Base-by-base conservation (phyloP, 2,113 vertebrate species). In the Willisornis vidua region DNA sequence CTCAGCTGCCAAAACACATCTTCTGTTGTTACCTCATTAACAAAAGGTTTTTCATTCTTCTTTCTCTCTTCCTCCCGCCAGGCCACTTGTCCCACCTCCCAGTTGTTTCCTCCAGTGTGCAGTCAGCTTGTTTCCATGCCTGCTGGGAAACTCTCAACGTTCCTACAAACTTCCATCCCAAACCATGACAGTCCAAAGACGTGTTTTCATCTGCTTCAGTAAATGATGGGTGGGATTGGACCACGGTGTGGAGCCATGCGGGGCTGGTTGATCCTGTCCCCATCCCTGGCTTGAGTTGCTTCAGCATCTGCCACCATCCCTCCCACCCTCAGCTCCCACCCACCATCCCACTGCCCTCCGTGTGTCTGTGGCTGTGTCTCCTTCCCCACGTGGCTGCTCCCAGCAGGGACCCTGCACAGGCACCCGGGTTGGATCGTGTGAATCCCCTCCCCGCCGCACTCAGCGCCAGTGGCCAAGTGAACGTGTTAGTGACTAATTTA, bases 371-470 rank as follows among this genome's bases (percentile, higher is more conserved):
- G 43, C 37, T 1, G 1, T 41, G n/a, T 33, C n/a, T 49, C 73
- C 10, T n/a, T 31, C 74, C 62, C 70, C 70, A 5, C 41, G 14
- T 0, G 0, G 22, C 3, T 62, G 37, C 70, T 73, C 4, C 4
- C 45, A 77, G 49, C 39, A 22, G 28, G 70, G 43, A 65, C 28
- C 10, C 0, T 7, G 25, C 62, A 9, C 22, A 5, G 24, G 65
- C 48, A 70, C 33, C 9, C 0, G 2, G 26, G 46, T 73, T 0
- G 2, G 26, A 51, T 73, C 0, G 0, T 10, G 3, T 0, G 1
- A 51, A 81, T 74, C 59, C n/a, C 41, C 41, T 84, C 75, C 59
- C 76, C 68, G 6, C 35, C 1, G 0, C 55, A 54, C 28, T 74
- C 75, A 37, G 72, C 0, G 1, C 33, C 63, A 52, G 63, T n/a